phyloP scores from a whole-genome alignment of 2,797 vertebrate genomes.

The Halcyon leucocephala region DNA sequence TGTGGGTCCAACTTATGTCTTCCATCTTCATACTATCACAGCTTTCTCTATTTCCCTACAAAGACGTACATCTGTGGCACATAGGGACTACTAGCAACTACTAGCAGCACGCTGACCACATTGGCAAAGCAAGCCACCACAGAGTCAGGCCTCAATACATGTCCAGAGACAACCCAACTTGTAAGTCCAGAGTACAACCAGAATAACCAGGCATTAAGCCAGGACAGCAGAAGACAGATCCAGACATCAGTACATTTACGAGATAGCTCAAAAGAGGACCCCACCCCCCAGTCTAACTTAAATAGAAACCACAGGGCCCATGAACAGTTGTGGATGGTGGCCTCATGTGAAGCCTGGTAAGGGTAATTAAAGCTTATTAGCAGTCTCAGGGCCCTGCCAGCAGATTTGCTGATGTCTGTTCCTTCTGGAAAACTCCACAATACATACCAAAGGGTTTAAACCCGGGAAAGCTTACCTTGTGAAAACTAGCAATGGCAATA shows the following conservation, averaged over 20 bases:
- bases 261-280: fast-evolving
- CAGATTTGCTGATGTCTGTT: background rate
- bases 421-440: background rate
- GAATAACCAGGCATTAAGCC: fast-evolving
- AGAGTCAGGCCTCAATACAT: background rate
- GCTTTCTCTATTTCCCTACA: background rate
- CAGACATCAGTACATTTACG: fast-evolving
- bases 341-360: background rate
- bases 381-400: background rate
- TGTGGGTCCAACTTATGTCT: fast-evolving
- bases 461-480: background rate
- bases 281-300: fast-evolving
- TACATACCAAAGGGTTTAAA: background rate
- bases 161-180: fast-evolving
- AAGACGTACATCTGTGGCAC: fast-evolving
- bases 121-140: background rate
- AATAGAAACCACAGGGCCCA: background rate
- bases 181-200: fast-evolving
- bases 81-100: no score
- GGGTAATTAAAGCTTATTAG: background rate
- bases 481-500: background rate
- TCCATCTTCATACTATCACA: background rate
- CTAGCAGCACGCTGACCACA: fast-evolving
- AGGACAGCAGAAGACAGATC: background rate
- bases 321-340: background rate